Evolutionary conservation across 2,888 invertebrate genomes (phyloP), one percentile per base, ranked within the genome.

Genomic region (Marasmarcha lunaedactyla): DNA sequence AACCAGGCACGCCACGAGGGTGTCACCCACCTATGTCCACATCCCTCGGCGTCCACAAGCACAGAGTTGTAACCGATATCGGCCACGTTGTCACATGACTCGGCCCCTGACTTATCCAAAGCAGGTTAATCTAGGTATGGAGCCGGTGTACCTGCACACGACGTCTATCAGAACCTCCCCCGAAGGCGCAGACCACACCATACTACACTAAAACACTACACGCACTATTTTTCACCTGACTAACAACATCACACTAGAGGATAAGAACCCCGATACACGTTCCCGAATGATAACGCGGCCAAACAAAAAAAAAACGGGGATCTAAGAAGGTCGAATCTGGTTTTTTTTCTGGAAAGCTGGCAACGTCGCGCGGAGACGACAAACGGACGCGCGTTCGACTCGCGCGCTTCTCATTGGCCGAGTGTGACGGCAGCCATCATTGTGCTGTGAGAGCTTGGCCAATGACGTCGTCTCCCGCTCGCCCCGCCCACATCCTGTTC

Each of bases 251-350:
- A 68, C 78, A 70, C 65, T 48, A 52, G 55, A 69, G 76, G 72
- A 74, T 73, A 73, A 74, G 76, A 72, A 73, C 73, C 71, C 61
- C 63, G 51, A 56, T 66, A 68, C 57, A 61, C 70, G 71, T 71
- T 74, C 76, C 74, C 67, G 68, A 74, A 73, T 78, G 81, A 83
- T 81, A 83, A 83, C 81, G 71, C 74, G 71, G 71, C 69, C 68
- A 74, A 78, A 79, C 72, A 76, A 81, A 79, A 72, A 73, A 72
- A 78, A 81, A 78, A 71, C 65, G 69, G 81, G 78, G 76, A 77
- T 79, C 81, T 69, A 79, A 79, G 79, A 81, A 79, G 81, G 79
- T 81, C 79, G 81, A 81, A 79, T 79, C 76, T 76, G 76, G 74
- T 79, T 67, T 76, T 20, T 30, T 81, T 78, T 74, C 64, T 65